phyloP scores from a whole-genome alignment of 2,888 invertebrate genomes.

The Stratiomys singularior region DNA sequence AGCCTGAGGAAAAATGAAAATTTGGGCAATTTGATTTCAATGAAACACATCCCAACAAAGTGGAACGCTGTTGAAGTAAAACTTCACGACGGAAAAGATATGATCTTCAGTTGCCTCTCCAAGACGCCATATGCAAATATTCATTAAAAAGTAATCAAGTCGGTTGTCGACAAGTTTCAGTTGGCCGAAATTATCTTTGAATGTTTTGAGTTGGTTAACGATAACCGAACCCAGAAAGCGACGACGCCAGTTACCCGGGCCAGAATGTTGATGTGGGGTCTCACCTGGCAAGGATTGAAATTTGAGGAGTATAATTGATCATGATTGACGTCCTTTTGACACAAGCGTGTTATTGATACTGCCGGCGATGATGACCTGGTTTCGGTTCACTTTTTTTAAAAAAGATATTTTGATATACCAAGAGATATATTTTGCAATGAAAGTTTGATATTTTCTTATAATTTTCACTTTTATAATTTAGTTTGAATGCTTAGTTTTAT shows the following conservation, averaged over 20 bases:
- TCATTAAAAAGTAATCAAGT: conserved; percentile 49
- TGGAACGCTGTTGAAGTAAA: neutral
- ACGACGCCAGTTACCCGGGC: neutral
- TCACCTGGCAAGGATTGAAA: conserved; percentile 36
- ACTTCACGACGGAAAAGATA: neutral
- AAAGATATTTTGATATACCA: too few relatives aligned
- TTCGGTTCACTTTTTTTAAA: too few relatives aligned
- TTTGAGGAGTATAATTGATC: conserved; percentile 38
- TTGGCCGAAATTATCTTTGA: conserved; percentile 18
- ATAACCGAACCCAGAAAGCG: conserved; percentile 1
- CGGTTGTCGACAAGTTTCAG: conserved; percentile 41
- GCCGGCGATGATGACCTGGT: neutral
- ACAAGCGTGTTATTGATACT: conserved; percentile 25
- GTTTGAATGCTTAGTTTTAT: too few relatives aligned
- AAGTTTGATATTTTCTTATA: too few relatives aligned
- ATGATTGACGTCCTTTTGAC: conserved; percentile 34
- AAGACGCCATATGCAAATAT: conserved; percentile 44
- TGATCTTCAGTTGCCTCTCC: conserved; percentile 14
- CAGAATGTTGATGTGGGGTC: conserved; percentile 34
- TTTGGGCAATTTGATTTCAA: conserved; percentile 44
- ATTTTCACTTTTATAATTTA: too few relatives aligned
- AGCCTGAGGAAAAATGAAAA: conserved; percentile 31
- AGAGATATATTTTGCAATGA: too few relatives aligned
- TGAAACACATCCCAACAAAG: conserved; percentile 31
- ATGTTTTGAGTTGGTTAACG: conserved; percentile 14